A percentile compares a stretch with the other conserved stretches of the same genome.
phyloP scores from a whole-genome alignment of 2,113 vertebrate genomes.

The Onychorhynchus coronatus region DNA sequence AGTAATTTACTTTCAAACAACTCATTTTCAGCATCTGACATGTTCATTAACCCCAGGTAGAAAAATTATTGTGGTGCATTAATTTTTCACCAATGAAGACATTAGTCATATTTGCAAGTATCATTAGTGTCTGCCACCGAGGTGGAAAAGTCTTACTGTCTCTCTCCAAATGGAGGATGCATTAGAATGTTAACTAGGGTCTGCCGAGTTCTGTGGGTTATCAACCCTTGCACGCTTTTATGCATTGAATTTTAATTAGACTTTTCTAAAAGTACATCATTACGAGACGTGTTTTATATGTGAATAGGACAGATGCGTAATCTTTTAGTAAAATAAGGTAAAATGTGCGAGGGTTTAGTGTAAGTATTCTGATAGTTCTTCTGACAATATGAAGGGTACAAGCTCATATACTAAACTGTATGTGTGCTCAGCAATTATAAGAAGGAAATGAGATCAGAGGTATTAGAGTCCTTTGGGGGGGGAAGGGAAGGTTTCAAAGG shows the following conservation, averaged over 20 bases:
- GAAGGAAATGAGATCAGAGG: neutral
- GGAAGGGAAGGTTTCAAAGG: neutral
- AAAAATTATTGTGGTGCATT: constrained; percentile 88
- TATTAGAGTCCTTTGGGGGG: neutral
- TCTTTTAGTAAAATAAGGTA: constrained; percentile 62
- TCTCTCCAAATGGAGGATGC: constrained; percentile 71
- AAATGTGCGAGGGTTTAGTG: constrained; percentile 55
- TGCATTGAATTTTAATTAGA: constrained; percentile 73
- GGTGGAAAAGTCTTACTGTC: constrained; percentile 75
- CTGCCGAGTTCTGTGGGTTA: constrained; percentile 64
- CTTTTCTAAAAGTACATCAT: constrained; percentile 62
- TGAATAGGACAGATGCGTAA: constrained; percentile 53
- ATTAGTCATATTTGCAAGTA: constrained; percentile 90
- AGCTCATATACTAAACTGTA: constrained; percentile 18
- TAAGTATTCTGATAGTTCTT: constrained; percentile 38
- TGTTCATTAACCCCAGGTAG: constrained; percentile 91
- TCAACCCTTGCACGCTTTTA: constrained; percentile 57
- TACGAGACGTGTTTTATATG: constrained; percentile 61
- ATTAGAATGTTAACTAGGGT: constrained; percentile 74
- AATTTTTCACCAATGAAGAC: constrained; percentile 90
- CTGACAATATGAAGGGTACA: constrained; percentile 24
- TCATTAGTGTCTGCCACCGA: constrained; percentile 80
- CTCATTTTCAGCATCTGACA: constrained; percentile 93
- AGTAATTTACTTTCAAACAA: constrained; percentile 96
- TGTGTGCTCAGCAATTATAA: constrained; percentile 44